Base-by-base conservation (phyloP, 2,888 invertebrate genomes). In the Plebejus melissa region DNA sequence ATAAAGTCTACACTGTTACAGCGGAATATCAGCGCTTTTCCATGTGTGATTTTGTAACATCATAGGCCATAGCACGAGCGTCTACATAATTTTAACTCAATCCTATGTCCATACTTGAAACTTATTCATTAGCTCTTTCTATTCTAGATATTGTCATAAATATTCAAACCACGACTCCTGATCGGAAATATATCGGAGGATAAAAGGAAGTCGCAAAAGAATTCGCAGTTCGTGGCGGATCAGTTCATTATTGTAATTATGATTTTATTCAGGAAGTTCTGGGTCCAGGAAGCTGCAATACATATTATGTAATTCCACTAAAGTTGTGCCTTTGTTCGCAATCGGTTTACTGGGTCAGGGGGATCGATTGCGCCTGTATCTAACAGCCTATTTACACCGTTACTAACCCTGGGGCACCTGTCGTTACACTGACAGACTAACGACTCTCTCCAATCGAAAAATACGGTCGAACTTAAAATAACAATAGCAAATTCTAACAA, bases 201-300 rank as follows among this genome's bases (percentile, higher is more conserved):
- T n/a, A 22, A 58, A 58, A 58, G 57, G 57, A 58, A n/a, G 6
- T 1, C n/a, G 57, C n/a, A n/a, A 58, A 7, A 58, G n/a, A 58
- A 58, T 58, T 58, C 54, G 1, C 54, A 54, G 11, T 22, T 22
- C 58, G 22, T 22, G 58, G 22, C 22, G 22, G 22, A 22, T 22
- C 58, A 0, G 46, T 46, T 54, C 16, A 54, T 54, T 54, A 58
- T 22, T 32, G 32, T 1, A 65, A 65, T 65, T 65, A 13, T 13
- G 4, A 65, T 65, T 65, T 65, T 65, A 32, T 71, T 71, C 54
- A 72, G 72, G 54, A 72, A 72, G 16, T 32, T 6, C 32, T 7
- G 32, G 70, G n/a, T 70, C 46, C 72, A 54, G 72, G 72, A 72
- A 50, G 72, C 54, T 72, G 46, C 72, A 72, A 72, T 72, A 72